Evolutionary conservation across 2,888 invertebrate genomes (phyloP), one percentile per base, ranked within the genome.

Genomic region (Helleia helle): DNA sequence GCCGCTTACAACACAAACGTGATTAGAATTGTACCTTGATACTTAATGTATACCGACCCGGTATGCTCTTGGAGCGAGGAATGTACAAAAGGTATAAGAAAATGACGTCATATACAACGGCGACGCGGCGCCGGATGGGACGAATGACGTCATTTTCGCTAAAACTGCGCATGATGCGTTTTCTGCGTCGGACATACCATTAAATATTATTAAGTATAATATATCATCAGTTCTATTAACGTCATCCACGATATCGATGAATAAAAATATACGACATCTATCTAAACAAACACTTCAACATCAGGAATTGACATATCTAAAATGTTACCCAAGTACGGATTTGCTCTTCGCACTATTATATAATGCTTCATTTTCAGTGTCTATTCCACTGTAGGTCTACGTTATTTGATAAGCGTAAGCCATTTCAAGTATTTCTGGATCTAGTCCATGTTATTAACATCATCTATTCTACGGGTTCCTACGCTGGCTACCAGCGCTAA

Each of bases 401-500:
- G 22, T 4, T n/a, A 6, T 22, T 22, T n/a, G n/a, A 22, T 22
- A 34, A 22, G 22, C 34, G 34, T 12, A 34, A n/a, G n/a, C n/a
- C n/a, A n/a, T n/a, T n/a, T n/a, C n/a, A n/a, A n/a, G n/a, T n/a
- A n/a, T n/a, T n/a, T n/a, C n/a, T n/a, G n/a, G n/a, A n/a, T n/a
- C n/a, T n/a, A n/a, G n/a, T 5, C 8, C 22, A 17, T 34, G 22
- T 12, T 22, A 36, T 12, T 36, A 22, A 36, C 42, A 48, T 43
- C 46, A 41, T 45, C 46, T 48, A 49, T 41, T 41, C 46, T 48
- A 46, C 36, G 37, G 29, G 29, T 40, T 36, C 43, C 44, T 50
- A 46, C 48, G 28, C 44, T 50, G 46, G 41, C 48, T 46, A 46
- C 48, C 39, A 42, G 46, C 41, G 26, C 38, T 45, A 41, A 46